These are phyloP conservation scores for Thryonomys swinderianus DNA, from an alignment of 2,113 vertebrate genomes.

Conservation along the genomic window DNA sequence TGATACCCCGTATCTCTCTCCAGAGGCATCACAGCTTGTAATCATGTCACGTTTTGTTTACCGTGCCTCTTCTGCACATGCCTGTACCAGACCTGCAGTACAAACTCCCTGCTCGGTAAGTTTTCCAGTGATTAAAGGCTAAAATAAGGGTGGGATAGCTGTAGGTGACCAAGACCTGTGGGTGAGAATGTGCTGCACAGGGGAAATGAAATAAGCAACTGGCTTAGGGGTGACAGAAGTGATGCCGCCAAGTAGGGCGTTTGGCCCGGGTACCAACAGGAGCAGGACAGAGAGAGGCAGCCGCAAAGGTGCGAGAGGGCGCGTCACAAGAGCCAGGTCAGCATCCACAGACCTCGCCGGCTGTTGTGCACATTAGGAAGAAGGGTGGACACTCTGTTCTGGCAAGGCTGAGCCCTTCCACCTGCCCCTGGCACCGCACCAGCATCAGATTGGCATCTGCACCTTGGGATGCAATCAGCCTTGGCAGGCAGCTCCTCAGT, in stretches of 20 bases:
- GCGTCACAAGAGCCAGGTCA: not conserved
- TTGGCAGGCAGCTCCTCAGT: not conserved
- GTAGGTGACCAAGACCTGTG: not conserved
- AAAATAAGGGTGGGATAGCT: not conserved
- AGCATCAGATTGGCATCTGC: not conserved
- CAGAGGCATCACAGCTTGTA: too few species aligned
- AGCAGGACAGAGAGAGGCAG: not conserved
- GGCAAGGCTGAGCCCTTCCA: not conserved
- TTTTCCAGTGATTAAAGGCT: not conserved
- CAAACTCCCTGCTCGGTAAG: not conserved
- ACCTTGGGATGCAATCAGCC: not conserved
- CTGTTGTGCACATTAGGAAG: too few species aligned
- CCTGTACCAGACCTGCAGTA: not conserved
- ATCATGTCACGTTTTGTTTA: not conserved
- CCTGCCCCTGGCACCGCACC: not conserved
- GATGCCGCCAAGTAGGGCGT: not conserved
- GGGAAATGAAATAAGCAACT: not conserved
- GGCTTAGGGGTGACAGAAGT: not conserved
- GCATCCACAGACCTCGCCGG: too few species aligned
- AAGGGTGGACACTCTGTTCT: not conserved
- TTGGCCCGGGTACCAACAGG: not conserved
- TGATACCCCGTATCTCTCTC: not conserved
- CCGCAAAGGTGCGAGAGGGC: not conserved
- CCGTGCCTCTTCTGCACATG: not conserved
- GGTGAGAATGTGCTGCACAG: not conserved